A percentile compares a stretch with the other conserved stretches of the same genome.
Evolutionary conservation across 2,113 vertebrate genomes (phyloP).

Genomic region (Urocolius indicus): DNA sequence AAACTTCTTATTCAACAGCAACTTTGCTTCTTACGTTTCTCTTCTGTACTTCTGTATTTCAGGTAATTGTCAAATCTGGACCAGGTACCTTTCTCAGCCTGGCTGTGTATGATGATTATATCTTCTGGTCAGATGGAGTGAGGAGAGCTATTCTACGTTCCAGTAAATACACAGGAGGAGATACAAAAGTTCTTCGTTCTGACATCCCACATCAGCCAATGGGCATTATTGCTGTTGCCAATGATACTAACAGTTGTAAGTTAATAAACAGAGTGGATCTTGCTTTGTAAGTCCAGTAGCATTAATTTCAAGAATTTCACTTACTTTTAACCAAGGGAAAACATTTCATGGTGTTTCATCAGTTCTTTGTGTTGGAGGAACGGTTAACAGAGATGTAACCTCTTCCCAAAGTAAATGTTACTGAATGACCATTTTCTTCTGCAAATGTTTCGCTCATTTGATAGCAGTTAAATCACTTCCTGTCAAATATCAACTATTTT

Average conservation of each 20-base stretch:
- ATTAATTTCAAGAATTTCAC: background rate
- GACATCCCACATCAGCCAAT: slow-evolving; percentile 97
- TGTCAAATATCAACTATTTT: background rate
- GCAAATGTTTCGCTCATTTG: background rate
- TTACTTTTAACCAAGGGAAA: background rate
- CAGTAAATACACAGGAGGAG: slow-evolving; percentile 94
- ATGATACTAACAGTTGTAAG: slow-evolving; percentile 97
- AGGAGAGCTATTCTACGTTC: slow-evolving; percentile 92
- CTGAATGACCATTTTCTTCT: background rate
- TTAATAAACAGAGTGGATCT: too few species aligned
- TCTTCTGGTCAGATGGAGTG: slow-evolving; percentile 98
- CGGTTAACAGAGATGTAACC: background rate
- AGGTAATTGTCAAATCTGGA: slow-evolving; percentile 95
- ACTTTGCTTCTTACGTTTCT: background rate
- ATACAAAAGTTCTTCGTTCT: slow-evolving; percentile 92
- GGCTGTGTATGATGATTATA: slow-evolving; percentile 93
- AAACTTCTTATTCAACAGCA: background rate
- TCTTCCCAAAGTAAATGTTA: background rate
- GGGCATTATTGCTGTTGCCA: slow-evolving; percentile 95
- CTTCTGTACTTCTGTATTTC: background rate
- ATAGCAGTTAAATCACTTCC: background rate
- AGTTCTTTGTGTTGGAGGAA: background rate
- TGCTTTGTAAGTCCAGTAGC: background rate
- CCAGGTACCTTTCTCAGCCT: slow-evolving; percentile 95
- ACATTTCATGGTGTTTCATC: background rate